A percentile compares a stretch with the other conserved stretches of the same genome.
Conservation (phyloP, 2,113 vertebrate genomes). For the Larimichthys crocea region DNA sequence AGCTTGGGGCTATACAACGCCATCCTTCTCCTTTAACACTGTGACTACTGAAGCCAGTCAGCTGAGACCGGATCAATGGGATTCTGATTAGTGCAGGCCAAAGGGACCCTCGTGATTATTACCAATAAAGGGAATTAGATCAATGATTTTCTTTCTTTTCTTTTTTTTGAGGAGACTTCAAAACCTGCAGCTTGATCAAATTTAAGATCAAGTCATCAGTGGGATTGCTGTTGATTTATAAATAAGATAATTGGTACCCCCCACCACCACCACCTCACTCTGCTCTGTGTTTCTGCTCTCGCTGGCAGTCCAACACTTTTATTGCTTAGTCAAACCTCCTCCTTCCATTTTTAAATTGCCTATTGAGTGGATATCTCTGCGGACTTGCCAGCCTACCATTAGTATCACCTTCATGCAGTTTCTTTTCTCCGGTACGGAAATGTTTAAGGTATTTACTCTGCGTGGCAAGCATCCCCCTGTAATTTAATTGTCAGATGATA, state of each 20-base stretch:
- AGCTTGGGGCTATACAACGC: background rate
- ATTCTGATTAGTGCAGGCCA: slow-evolving; percentile 80
- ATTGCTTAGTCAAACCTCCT: slow-evolving; percentile 97
- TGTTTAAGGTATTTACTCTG: slow-evolving; percentile 56
- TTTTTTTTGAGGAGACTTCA: slow-evolving; percentile 75
- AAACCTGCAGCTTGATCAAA: slow-evolving; percentile 92
- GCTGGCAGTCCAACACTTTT: slow-evolving; percentile 89
- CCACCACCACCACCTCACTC: slow-evolving; percentile 69
- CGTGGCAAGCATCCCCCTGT: slow-evolving; percentile 29
- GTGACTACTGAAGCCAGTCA: slow-evolving; percentile 38
- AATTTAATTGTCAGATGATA: slow-evolving; percentile 72
- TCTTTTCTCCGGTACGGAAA: slow-evolving; percentile 71
- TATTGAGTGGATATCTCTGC: slow-evolving; percentile 91
- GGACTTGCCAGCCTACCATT: slow-evolving; percentile 88
- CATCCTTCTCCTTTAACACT: slow-evolving; percentile 24
- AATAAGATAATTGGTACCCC: slow-evolving; percentile 95
- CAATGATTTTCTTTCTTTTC: slow-evolving; percentile 82
- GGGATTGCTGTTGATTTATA: slow-evolving; percentile 96
- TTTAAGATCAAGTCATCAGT: slow-evolving; percentile 93
- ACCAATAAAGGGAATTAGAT: slow-evolving; percentile 91
- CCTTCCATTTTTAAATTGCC: slow-evolving; percentile 99
- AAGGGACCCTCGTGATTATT: slow-evolving; percentile 84
- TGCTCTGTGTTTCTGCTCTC: slow-evolving; percentile 77
- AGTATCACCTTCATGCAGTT: slow-evolving; percentile 88
- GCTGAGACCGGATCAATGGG: slow-evolving; percentile 78